Percentiles rank a stretch among this genome's conserved stretches.
phyloP scores from a whole-genome alignment of 1,140 invertebrate genomes.

The Drosophila ogumai region DNA sequence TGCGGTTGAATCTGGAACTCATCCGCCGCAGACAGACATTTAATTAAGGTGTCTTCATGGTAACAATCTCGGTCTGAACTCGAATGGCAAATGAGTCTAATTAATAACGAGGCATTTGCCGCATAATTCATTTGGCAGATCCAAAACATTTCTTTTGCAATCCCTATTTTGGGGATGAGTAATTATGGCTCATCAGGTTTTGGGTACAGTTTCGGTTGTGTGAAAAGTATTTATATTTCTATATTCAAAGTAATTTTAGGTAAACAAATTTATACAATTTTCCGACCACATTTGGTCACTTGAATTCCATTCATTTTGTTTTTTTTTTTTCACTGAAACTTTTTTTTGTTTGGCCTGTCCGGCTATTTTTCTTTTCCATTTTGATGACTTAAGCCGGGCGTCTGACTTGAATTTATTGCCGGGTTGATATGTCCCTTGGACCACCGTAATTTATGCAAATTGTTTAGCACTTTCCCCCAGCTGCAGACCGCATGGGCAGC shows the following conservation, averaged over 20 bases:
- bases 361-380: constrained; percentile 44
- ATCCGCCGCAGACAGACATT: constrained; percentile 72
- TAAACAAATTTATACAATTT: neutral
- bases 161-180: constrained; percentile 6
- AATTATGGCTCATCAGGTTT: constrained; percentile 7
- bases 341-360: constrained; percentile 6
- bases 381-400: constrained; percentile 74
- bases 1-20: constrained; percentile 59
- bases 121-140: constrained; percentile 70
- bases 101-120: constrained; percentile 84
- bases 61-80: constrained; percentile 57
- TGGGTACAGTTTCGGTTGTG: neutral
- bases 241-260: neutral
- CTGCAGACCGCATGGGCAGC: neutral
- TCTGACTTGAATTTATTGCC: constrained; percentile 72
- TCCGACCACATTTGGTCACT: constrained; percentile 9
- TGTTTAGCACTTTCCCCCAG: constrained; percentile 47
- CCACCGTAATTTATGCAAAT: constrained; percentile 76
- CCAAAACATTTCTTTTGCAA: constrained; percentile 14
- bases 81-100: constrained; percentile 83
- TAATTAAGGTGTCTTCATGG: constrained; percentile 84
- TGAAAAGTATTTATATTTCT: neutral
- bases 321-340: constrained; percentile 7
- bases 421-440: constrained; percentile 43
- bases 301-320: constrained; percentile 15